Conservation (phyloP, 2,888 invertebrate species). For the Netelia melanura region DNA sequence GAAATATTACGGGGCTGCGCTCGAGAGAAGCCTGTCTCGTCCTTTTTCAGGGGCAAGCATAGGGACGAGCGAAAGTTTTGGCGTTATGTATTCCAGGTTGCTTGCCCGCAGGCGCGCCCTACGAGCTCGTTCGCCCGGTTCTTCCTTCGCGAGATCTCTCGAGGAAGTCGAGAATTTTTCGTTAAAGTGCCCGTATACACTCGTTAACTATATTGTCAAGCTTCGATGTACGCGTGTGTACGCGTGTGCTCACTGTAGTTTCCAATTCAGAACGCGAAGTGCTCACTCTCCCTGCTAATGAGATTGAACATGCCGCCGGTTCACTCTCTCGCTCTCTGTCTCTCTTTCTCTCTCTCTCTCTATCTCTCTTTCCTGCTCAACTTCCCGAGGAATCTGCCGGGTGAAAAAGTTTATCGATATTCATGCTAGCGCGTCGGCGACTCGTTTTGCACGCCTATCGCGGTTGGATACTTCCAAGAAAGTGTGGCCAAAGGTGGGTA, state of each 20-base stretch:
- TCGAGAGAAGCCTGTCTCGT: background rate
- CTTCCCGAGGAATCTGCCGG: conserved; percentile 38
- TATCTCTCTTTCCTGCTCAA: background rate
- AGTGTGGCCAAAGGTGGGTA: conserved; percentile 57
- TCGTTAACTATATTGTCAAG: conserved; percentile 43
- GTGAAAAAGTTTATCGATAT: conserved; percentile 69
- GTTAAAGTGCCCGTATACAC: conserved; percentile 29
- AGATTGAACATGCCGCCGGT: conserved; percentile 68
- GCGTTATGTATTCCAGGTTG: conserved; percentile 67
- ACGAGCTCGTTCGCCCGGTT: conserved; percentile 24
- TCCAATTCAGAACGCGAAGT: conserved; percentile 52
- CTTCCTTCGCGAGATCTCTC: background rate
- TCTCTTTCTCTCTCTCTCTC: conserved; percentile 26
- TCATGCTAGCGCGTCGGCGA: conserved; percentile 57
- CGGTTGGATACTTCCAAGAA: conserved; percentile 61
- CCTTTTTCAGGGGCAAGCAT: conserved; percentile 37
- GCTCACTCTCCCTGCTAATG: conserved; percentile 67
- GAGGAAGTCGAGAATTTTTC: conserved; percentile 19
- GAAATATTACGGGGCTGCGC: conserved; percentile 10
- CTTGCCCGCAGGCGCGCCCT: conserved; percentile 58
- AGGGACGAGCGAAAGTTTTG: conserved; percentile 63
- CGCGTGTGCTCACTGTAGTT: conserved; percentile 30
- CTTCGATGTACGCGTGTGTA: conserved; percentile 22
- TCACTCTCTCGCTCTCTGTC: conserved; percentile 45
- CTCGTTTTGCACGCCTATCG: conserved; percentile 62